Base-by-base conservation (phyloP, 37 sponge, comb jelly and placozoan species). In the Halisarca cf. caerulea region DNA sequence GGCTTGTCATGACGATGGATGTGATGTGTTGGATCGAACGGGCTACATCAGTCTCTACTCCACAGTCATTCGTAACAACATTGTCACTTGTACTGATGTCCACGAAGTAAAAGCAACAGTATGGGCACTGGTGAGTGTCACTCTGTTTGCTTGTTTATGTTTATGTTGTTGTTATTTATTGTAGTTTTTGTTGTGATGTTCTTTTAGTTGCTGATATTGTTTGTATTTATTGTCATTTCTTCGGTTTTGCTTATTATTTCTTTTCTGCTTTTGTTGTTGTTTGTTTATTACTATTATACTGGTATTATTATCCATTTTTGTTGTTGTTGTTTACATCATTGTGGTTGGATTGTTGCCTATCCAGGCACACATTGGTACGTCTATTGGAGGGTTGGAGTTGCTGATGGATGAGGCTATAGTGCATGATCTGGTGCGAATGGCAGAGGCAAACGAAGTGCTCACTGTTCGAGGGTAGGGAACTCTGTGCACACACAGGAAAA, bases 401-500 rank as follows among this genome's bases (percentile, higher is more conserved):
- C 71, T 94, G 25, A 58, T 86, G 61, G 79, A 79, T 35, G 81
- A 84, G 30, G 84, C 45, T 8, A 61, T 88, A 17, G 51, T 94
- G 0, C 59, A 59, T 25, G 70, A 86, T 42, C 43, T 94, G 3
- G 87, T 94, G 0, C 17, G 35, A 0, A 40, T 91, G 66, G 92
- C 92, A 59, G 92, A 91, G 77, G 33, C 20, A 2, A 80, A 83
- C 38, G 86, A 84, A 18, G 85, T 91, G 28, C 59, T 91, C 23
- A 84, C 92, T 32, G 88, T 94, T 23, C 61, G 90, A 88, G 91
- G 93, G 93, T 95, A 39, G 58, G 89, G n/a, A n/a, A n/a, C n/a
- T n/a, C n/a, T n/a, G n/a, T n/a, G n/a, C n/a, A n/a, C n/a, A n/a
- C n/a, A 17, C n/a, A 58, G 23, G n/a, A 18, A 18, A 18, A n/a